A percentile compares a stretch with the other conserved stretches of the same genome.
phyloP scores from a whole-genome alignment of 2,888 invertebrate genomes.

The Anoncus sp. region DNA sequence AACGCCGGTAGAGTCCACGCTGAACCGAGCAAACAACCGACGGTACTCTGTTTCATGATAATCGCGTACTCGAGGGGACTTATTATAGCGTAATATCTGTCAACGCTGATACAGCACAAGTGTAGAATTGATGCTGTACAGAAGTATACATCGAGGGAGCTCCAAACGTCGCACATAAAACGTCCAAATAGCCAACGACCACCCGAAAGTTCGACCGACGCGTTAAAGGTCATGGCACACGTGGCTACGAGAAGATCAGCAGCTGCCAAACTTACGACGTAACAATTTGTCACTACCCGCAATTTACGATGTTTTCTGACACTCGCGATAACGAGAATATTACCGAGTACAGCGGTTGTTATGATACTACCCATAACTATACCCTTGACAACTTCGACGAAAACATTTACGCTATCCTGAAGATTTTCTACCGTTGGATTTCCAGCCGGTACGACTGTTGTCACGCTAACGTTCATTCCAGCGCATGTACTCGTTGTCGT shows the following conservation, averaged over 20 bases:
- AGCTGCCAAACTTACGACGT: slow-evolving; percentile 97
- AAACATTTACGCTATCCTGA: slow-evolving; percentile 77
- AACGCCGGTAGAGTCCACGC: slow-evolving; percentile 87
- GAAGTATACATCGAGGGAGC: slow-evolving; percentile 97
- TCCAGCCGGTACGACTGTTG: slow-evolving; percentile 74
- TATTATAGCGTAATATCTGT: slow-evolving; percentile 96
- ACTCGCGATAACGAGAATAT: slow-evolving; percentile 94
- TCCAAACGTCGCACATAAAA: slow-evolving; percentile 97
- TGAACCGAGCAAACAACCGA: slow-evolving; percentile 84
- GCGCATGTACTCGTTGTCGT: slow-evolving; percentile 62
- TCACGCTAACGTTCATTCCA: slow-evolving; percentile 70
- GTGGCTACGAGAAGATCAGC: slow-evolving; percentile 97
- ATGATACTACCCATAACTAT: slow-evolving; percentile 94
- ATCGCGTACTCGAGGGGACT: slow-evolving; percentile 96
- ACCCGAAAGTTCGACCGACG: slow-evolving; percentile 92
- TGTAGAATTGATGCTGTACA: slow-evolving; percentile 96
- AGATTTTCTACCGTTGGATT: slow-evolving; percentile 79
- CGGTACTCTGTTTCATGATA: slow-evolving; percentile 94
- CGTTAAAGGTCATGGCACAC: slow-evolving; percentile 97
- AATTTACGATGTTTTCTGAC: slow-evolving; percentile 92
- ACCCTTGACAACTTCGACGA: slow-evolving; percentile 87
- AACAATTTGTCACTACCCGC: slow-evolving; percentile 96
- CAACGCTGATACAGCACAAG: slow-evolving; percentile 97
- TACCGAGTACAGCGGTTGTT: slow-evolving; percentile 94
- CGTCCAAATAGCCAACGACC: slow-evolving; percentile 95